A percentile compares a stretch with the other conserved stretches of the same genome.
Evolutionary conservation across 2,113 vertebrate species (phyloP).

Genomic region (Donacobius atricapilla): DNA sequence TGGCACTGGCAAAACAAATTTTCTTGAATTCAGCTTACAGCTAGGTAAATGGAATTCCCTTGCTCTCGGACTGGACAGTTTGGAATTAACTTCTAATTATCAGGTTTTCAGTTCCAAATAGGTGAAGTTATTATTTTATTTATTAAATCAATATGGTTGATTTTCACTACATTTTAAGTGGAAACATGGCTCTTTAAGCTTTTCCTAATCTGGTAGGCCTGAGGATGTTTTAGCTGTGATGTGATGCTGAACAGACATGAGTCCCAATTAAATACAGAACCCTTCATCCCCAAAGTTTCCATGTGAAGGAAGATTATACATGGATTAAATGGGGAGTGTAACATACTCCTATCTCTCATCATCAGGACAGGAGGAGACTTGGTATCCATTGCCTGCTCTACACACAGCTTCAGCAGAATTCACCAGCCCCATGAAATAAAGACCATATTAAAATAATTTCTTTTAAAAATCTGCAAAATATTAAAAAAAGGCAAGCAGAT

Average conservation of each 20-base stretch:
- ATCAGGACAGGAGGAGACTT: background rate
- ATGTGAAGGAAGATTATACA: background rate
- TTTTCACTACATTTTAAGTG: background rate
- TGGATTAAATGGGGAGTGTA: background rate
- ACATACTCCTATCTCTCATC: background rate
- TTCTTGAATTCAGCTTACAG: background rate
- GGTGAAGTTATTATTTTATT: background rate
- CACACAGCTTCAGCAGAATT: background rate
- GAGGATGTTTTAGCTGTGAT: background rate
- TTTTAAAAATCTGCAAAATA: background rate
- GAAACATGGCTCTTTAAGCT: background rate
- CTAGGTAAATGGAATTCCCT: background rate
- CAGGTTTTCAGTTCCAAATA: background rate
- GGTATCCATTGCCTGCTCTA: background rate
- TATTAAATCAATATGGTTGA: background rate
- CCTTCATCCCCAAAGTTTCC: background rate
- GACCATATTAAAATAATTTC: background rate
- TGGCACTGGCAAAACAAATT: background rate
- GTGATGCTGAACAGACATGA: accelerated
- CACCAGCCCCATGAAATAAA: background rate
- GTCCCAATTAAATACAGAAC: background rate
- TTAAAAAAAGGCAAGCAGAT: background rate
- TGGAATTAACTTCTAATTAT: background rate
- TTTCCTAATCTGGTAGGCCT: background rate
- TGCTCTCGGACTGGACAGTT: background rate